phyloP scores from a whole-genome alignment of 2,113 vertebrate species.

The Podocnemis expansa region DNA sequence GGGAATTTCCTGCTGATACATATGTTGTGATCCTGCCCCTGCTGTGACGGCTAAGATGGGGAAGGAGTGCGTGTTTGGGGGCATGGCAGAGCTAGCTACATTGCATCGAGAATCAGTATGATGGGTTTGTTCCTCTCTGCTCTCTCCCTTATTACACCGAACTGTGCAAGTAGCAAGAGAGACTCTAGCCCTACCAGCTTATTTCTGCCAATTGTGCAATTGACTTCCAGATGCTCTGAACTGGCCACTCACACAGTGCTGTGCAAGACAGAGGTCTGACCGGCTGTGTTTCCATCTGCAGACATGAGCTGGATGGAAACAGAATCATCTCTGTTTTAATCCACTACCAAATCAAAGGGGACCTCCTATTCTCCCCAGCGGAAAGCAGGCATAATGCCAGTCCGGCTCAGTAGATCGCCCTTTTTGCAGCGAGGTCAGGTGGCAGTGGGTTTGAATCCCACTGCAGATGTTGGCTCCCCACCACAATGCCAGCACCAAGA shows the following conservation, averaged over 20 bases:
- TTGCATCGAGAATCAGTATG: background rate
- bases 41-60: background rate
- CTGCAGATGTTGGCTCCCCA: background rate
- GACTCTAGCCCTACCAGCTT: background rate
- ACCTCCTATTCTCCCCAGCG: background rate
- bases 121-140: background rate
- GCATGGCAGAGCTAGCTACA: background rate
- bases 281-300: too few relatives aligned
- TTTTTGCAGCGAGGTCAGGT: background rate
- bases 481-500: background rate
- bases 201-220: background rate
- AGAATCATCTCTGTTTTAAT: background rate
- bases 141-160: background rate
- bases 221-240: background rate
- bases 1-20: background rate
- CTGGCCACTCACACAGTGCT: background rate
- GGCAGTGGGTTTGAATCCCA: background rate
- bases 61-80: background rate
- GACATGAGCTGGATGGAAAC: background rate
- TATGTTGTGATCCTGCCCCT: background rate
- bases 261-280: background rate
- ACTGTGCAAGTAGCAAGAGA: background rate
- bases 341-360: background rate
- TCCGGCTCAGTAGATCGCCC: accelerated
- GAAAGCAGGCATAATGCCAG: background rate